Conservation (phyloP, 2,797 vertebrate genomes). For the Lutjanus argentimaculatus region DNA sequence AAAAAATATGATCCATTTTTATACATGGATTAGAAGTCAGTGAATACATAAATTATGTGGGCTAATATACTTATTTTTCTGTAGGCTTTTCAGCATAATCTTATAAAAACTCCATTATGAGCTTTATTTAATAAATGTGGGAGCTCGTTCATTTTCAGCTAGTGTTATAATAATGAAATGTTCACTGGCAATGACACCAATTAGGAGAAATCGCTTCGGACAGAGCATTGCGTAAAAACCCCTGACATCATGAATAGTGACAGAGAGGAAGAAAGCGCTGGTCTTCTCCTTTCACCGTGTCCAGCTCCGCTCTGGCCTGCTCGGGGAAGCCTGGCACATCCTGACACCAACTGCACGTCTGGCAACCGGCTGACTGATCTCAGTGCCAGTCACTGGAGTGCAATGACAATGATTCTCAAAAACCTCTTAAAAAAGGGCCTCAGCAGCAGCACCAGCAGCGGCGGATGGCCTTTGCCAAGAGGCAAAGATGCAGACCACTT, state of each 20-base stretch:
- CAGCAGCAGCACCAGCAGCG: not conserved
- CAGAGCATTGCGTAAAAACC: constrained; percentile 9
- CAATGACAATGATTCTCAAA: constrained; percentile 35
- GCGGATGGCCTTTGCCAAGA: constrained; percentile 20
- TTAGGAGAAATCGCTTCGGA: constrained; percentile 21
- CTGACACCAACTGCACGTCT: constrained; percentile 46
- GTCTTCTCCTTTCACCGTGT: constrained; percentile 18
- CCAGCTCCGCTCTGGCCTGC: constrained; percentile 24
- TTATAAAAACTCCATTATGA: not conserved
- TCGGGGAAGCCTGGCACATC: constrained; percentile 40
- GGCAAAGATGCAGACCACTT: constrained; percentile 40
- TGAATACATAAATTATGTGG: not conserved
- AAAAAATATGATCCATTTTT: not conserved
- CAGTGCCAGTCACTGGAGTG: constrained; percentile 53
- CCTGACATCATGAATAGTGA: constrained; percentile 8
- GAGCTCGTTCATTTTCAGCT: not conserved
- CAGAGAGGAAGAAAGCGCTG: constrained; percentile 24
- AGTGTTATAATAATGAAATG: constrained; percentile 4
- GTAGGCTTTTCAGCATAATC: not conserved
- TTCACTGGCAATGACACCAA: constrained; percentile 6
- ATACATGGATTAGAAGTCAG: not conserved
- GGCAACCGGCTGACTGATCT: constrained; percentile 46
- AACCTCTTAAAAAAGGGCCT: constrained; percentile 18
- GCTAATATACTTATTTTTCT: not conserved
- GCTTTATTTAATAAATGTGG: not conserved